Evolutionary conservation across 1,140 invertebrate genomes (phyloP).

Genomic region (Drosophila bocki): DNA sequence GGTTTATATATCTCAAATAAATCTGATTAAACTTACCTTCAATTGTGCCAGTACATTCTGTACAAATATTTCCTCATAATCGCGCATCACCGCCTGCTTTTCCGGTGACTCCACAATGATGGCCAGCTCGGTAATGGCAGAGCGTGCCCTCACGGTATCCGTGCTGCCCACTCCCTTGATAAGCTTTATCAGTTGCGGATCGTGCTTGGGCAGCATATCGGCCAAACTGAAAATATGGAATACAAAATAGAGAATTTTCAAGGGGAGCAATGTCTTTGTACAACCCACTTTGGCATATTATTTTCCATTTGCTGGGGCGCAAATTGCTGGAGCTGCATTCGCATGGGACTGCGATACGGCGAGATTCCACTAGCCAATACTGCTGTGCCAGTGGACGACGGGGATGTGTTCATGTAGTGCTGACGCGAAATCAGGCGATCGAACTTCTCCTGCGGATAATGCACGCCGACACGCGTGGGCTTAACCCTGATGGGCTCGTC

Average conservation of each 20-base stretch:
- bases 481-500: constrained; percentile 86
- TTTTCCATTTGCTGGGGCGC: constrained; percentile 50
- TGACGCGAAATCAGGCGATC: constrained; percentile 81
- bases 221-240: constrained; percentile 56
- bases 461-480: constrained; percentile 84
- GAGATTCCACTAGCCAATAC: constrained; percentile 47
- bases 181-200: constrained; percentile 80
- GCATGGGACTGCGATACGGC: constrained; percentile 72
- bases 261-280: not conserved
- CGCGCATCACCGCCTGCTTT: constrained; percentile 80
- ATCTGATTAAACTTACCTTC: constrained; percentile 52
- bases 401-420: constrained; percentile 60
- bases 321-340: constrained; percentile 47
- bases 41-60: constrained; percentile 83
- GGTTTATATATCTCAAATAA: not conserved
- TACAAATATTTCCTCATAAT: constrained; percentile 85
- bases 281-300: constrained; percentile 66
- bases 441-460: constrained; percentile 86
- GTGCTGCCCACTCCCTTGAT: constrained; percentile 75
- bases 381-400: constrained; percentile 39
- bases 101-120: constrained; percentile 82
- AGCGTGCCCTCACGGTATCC: constrained; percentile 77
- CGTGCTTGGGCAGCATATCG: constrained; percentile 80
- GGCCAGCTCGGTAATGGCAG: constrained; percentile 77
- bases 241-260: not conserved